Conservation (phyloP, 2,888 invertebrate species). For the Frankliniella fusca region DNA sequence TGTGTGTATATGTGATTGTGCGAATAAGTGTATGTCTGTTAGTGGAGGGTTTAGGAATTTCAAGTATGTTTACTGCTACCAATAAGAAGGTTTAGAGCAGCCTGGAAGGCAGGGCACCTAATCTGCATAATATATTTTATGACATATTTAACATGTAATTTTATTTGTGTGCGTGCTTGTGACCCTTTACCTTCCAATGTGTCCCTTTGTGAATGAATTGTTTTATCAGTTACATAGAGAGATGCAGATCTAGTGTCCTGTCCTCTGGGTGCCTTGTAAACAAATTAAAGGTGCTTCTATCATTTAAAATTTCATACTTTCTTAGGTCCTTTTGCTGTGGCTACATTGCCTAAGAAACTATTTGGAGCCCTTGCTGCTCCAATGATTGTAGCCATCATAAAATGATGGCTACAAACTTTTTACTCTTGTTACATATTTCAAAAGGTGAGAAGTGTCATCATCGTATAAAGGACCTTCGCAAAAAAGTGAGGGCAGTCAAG, state of each 20-base stretch:
- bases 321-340: neutral
- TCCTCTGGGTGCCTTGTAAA: neutral
- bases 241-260: neutral
- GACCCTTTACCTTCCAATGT: neutral
- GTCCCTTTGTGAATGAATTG: neutral
- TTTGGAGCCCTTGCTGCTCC: too few relatives aligned
- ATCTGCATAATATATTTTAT: conserved; percentile 12
- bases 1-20: neutral
- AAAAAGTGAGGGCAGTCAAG: neutral
- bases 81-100: neutral
- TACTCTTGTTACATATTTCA: too few relatives aligned
- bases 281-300: neutral
- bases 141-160: neutral
- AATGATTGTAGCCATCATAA: neutral
- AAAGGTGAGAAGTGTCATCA: neutral
- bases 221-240: neutral
- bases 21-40: neutral
- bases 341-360: too few relatives aligned
- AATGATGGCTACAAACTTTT: too few relatives aligned
- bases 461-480: neutral
- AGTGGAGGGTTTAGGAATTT: neutral
- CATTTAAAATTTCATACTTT: neutral
- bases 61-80: neutral
- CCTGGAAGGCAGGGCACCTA: conserved; percentile 5
- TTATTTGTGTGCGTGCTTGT: neutral